phyloP scores from a whole-genome alignment of 2,888 invertebrate genomes.

The Salpingus planirostris region DNA sequence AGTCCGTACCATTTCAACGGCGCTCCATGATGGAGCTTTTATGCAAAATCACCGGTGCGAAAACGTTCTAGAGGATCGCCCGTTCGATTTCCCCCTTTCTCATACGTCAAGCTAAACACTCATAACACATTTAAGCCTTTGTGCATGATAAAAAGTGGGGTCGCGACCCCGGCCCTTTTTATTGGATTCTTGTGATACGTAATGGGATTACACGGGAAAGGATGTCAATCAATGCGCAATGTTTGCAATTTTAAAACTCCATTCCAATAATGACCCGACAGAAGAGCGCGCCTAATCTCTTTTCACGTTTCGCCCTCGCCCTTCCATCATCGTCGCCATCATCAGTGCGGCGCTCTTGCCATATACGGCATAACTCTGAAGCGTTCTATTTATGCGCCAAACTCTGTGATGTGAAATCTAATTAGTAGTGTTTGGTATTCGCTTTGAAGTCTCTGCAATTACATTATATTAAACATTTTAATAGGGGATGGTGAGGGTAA shows the following conservation, averaged over 20 bases:
- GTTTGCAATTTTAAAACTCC: constrained; percentile 31
- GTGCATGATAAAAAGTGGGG: constrained; percentile 17
- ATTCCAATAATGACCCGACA: constrained; percentile 28
- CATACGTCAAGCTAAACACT: constrained; percentile 12
- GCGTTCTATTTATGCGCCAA: no score
- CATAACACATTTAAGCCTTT: constrained; percentile 18
- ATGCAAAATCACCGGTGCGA: no score
- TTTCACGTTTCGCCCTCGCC: no score
- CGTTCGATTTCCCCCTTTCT: neutral
- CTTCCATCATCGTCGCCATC: no score
- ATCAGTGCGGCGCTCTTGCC: no score
- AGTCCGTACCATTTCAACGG: no score
- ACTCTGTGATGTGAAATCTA: constrained; percentile 8
- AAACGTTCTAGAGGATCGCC: neutral
- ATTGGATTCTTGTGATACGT: constrained; percentile 29
- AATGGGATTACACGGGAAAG: constrained; percentile 30
- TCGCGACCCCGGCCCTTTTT: constrained; percentile 19
- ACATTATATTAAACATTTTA: constrained; percentile 7
- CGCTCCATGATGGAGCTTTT: no score
- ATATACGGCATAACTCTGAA: no score
- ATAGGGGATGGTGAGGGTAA: constrained; percentile 1
- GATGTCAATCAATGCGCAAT: constrained; percentile 33
- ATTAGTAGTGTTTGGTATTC: constrained; percentile 6
- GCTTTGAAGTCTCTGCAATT: constrained; percentile 8
- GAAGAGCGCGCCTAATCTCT: no score